Evolutionary conservation across 1,140 invertebrate genomes (phyloP), one percentile per base, ranked within the genome.

Genomic region (Dendrolimus punctatus): DNA sequence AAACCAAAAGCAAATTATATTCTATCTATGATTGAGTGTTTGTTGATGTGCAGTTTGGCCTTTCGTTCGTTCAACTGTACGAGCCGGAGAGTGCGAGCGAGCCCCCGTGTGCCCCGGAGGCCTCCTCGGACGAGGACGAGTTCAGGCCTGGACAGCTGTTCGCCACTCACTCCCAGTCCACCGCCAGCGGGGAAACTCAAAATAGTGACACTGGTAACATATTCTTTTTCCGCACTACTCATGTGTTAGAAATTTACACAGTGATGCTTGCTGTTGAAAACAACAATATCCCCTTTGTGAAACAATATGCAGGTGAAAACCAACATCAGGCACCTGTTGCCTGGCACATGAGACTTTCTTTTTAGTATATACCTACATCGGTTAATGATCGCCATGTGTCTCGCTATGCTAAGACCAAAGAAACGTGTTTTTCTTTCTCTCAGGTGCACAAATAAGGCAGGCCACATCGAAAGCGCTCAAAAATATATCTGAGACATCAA

Each of bases 21-120:
- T 23, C 3, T 23, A 2, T 23, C 23, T 23, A 23, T 23, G 23
- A 23, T 23, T 23, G 23, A 23, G 23, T 23, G 23, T 23, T 23
- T 23, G 23, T 23, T 23, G 23, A 23, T 23, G 1, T 23, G 3
- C 68, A 87, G 85, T 96, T 91, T 88, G 95, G 95, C 0, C 68
- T 97, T 6, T 92, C 93, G 3, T 96, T 96, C 75, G 88, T 96
- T 39, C 93, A 91, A 64, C 83, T 95, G 6, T 90, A 91, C 70
- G 87, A 90, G 37, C 80, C 80, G 37, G 78, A 85, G 42, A 53
- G 56, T 5, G 47, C 43, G n/a, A 45, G n/a, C 41, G 23, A 6
- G 10, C 9, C 43, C 62, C 68, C 42, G 92, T 40, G 9, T 39
- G 5, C 51, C 5, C 8, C 44, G 4, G 8, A 43, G 6, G 40